Base-by-base conservation (phyloP, 2,113 vertebrate species). In the Grammomys dolichurus region DNA sequence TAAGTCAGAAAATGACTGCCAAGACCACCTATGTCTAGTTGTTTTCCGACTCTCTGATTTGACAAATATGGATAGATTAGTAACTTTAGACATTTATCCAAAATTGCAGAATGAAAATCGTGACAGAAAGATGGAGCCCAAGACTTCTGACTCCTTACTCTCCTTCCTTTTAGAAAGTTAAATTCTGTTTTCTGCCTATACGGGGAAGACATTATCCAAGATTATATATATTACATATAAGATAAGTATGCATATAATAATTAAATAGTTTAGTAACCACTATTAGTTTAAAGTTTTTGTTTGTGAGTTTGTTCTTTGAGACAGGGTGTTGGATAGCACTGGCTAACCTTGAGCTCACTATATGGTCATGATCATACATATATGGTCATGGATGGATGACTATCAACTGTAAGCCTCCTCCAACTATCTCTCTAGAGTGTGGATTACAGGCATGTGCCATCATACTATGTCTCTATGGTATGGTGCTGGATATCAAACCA, bases 1-100 rank as follows among this genome's bases (percentile, higher is more conserved):
- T 95, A 80, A 89, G 90, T 51, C 63, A 92, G 56, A 73, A 95
- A 75, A 26, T 85, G 76, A 72, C 17, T 10, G 43, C 76, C n/a
- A 19, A 90, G 80, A 76, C 3, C 70, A 24, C n/a, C 7, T 60
- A 78, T 75, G 28, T 36, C 1, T 14, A 13, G n/a, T 2, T 48
- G 7, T 0, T 86, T 31, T 46, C 17, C 31, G 22, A 40, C 11
- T 67, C 3, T 54, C n/a, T 4, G 75, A 5, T 80, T 94, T 95
- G 36, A 90, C 7, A 89, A 75, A 84, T 75, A 60, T 43, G 3
- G 70, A 22, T 89, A 63, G 85, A 33, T 31, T 24, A 51, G 81
- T 93, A 94, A 40, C 3, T 82, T 16, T 90, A 85, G 36, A 85
- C 54, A 36, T 11, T 1, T 89, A 24, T 54, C 13, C 65, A 65